A percentile compares a stretch with the other conserved stretches of the same genome.
These are phyloP conservation scores for Drosophila parabipectinata DNA, from an alignment of 1,140 invertebrate species.

Conservation along the genomic window DNA sequence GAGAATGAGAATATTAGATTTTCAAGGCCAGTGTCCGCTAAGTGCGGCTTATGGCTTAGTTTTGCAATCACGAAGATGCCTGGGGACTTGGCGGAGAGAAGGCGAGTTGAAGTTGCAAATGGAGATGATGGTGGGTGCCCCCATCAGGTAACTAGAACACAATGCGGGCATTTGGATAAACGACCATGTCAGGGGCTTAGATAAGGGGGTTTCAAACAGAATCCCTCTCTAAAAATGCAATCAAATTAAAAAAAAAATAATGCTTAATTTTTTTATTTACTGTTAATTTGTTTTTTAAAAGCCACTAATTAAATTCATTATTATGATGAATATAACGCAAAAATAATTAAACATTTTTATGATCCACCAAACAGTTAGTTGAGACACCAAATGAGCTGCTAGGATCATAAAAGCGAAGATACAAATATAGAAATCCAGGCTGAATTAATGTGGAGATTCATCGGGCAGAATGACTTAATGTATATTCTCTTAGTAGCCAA, in stretches of 20 bases:
- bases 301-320: constrained; percentile 44
- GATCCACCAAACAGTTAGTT: constrained; percentile 51
- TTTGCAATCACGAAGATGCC: constrained; percentile 29
- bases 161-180: constrained; percentile 26
- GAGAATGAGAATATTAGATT: constrained; percentile 58
- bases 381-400: constrained; percentile 3
- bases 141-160: constrained; percentile 47
- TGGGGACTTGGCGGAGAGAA: constrained; percentile 3
- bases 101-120: constrained; percentile 10
- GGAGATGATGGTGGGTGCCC: constrained; percentile 35
- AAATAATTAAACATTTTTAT: constrained; percentile 61
- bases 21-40: constrained; percentile 53
- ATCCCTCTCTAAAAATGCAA: background rate
- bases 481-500: constrained; percentile 34
- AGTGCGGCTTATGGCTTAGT: constrained; percentile 48
- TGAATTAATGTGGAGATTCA: constrained; percentile 20
- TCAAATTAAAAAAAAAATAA: background rate
- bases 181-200: constrained; percentile 12
- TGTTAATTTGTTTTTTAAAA: constrained; percentile 51
- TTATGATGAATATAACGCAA: constrained; percentile 50
- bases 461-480: constrained; percentile 38
- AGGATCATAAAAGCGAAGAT: constrained; percentile 40
- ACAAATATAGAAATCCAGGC: constrained; percentile 21
- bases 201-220: no score
- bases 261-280: constrained; percentile 2